Base-by-base conservation (phyloP, 2,113 vertebrate genomes). In the Festucalex cinctus region DNA sequence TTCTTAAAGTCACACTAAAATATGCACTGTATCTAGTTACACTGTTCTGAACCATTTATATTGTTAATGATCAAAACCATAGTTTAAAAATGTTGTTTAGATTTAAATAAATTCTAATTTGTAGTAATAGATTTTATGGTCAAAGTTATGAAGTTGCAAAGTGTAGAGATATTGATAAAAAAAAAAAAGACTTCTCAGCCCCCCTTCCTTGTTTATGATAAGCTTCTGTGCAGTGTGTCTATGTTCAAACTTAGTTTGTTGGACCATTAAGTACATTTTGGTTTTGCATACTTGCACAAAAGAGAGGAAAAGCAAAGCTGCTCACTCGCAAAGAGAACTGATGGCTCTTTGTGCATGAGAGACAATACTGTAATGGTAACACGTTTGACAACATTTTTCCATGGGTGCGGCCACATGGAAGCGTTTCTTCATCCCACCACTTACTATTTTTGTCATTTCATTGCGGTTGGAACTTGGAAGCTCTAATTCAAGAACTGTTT, bases 41-140 rank as follows among this genome's bases (percentile, higher is more conserved):
- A 66, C 41, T 20, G 64, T 77, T 80, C 62, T 74, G 69, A 68
- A 69, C 65, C 66, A 82, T 85, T 74, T 51, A 61, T 57, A 56
- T 73, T 67, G 17, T 73, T 71, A 22, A 26, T 53, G 3, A 44
- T 44, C 35, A 16, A 60, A 39, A 37, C 41, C 62, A 28, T 62
- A 56, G 64, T 76, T 70, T 69, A 57, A 44, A 37, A n/a, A 13
- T 41, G 49, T 62, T 82, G 2, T 32, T 32, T 66, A 77, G 76
- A 72, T 80, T 85, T 70, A 72, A 84, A 77, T 69, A 78, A 81
- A 80, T 80, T 82, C 81, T 75, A 79, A 77, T 73, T 71, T 71
- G 57, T 68, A 66, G 61, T 59, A 59, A 51, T 39, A 65, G 28
- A 32, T 32, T 32, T 32, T 2, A n/a, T n/a, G 28, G 28, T 32